Percentiles rank a stretch among this genome's conserved stretches.
Evolutionary conservation across 2,888 invertebrate species (phyloP).

Genomic region (Andrena praecox): DNA sequence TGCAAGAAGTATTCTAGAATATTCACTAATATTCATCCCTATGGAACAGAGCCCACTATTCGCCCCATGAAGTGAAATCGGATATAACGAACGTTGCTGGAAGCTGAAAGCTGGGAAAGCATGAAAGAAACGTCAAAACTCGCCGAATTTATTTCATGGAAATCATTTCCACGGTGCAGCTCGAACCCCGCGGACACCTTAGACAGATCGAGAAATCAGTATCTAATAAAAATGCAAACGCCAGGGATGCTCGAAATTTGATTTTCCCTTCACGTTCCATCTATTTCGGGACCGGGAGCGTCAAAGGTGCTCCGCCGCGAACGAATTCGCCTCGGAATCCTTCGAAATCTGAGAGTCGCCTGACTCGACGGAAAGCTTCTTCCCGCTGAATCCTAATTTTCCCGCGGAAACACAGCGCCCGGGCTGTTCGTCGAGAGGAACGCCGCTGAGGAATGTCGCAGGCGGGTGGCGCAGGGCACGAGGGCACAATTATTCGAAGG

Average conservation of each 20-base stretch:
- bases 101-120: no score
- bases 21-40: no score
- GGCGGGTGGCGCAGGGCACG: not conserved
- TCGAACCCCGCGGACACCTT: conserved; percentile 7
- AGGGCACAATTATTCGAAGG: conserved; percentile 37
- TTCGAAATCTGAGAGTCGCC: not conserved
- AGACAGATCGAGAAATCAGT: not conserved
- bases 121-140: not conserved
- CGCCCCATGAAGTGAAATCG: no score
- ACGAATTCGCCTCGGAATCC: not conserved
- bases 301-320: not conserved
- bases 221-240: not conserved
- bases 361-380: not conserved
- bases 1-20: no score
- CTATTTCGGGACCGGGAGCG: not conserved
- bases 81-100: no score
- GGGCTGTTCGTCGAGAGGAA: not conserved
- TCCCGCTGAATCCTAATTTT: conserved; percentile 2
- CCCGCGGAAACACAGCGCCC: not conserved
- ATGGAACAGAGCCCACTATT: no score
- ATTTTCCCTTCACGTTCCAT: not conserved
- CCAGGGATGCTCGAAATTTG: not conserved
- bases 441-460: not conserved
- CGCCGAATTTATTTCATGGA: not conserved
- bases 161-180: not conserved